Conservation (phyloP, 2,797 vertebrate species). For the Glyptemys insculpta region DNA sequence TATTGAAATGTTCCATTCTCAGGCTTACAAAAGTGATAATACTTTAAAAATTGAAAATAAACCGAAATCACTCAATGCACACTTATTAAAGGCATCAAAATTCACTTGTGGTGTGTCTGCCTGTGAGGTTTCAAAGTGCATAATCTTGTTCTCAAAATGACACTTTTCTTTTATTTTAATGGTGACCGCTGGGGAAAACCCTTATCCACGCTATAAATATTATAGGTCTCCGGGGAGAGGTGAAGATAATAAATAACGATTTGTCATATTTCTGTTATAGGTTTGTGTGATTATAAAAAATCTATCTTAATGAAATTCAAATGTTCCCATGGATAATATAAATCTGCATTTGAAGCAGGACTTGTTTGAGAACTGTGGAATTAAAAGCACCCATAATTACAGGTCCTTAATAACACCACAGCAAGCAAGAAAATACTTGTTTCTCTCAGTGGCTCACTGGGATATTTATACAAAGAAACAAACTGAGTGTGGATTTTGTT, state of each 20-base stretch:
- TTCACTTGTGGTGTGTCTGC: slow-evolving; percentile 53
- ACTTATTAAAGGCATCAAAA: slow-evolving; percentile 55
- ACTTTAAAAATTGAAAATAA: slow-evolving; percentile 59
- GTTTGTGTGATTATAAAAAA: slow-evolving; percentile 77
- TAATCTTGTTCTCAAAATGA: slow-evolving; percentile 68
- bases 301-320: slow-evolving; percentile 77
- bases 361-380: slow-evolving; percentile 58
- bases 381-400: slow-evolving; percentile 47
- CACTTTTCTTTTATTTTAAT: slow-evolving; percentile 65
- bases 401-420: slow-evolving; percentile 20
- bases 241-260: slow-evolving; percentile 74
- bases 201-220: slow-evolving; percentile 59
- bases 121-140: slow-evolving; percentile 63
- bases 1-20: slow-evolving; percentile 47
- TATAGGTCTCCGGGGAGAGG: slow-evolving; percentile 49
- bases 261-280: slow-evolving; percentile 74
- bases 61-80: slow-evolving; percentile 32
- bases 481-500: background rate
- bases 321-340: slow-evolving; percentile 74
- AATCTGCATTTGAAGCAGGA: slow-evolving; percentile 66
- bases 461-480: slow-evolving; percentile 16
- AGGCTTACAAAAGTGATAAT: slow-evolving; percentile 53
- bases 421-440: slow-evolving; percentile 23
- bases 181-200: slow-evolving; percentile 69
- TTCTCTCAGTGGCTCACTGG: slow-evolving; percentile 13